Evolutionary conservation across 2,113 vertebrate genomes (phyloP), one percentile per base, ranked within the genome.

Genomic region (Entomyzon cyanotis): DNA sequence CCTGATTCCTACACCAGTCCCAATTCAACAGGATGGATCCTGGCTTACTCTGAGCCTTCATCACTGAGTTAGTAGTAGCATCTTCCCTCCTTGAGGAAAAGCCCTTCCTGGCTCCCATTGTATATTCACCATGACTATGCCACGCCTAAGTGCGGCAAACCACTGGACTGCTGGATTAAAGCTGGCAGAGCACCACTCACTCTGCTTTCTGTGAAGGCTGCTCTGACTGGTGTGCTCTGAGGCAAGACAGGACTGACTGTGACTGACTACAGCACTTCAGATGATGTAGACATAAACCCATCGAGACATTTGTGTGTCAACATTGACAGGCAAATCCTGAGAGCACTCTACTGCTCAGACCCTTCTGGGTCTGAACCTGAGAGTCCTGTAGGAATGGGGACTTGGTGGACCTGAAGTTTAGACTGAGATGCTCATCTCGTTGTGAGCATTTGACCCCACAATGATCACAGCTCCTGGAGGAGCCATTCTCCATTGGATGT

Each of bases 401-500:
- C 31, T 77, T 46, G 63, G 12, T 44, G 27, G 33, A 35, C 21
- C 19, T 63, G 30, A 73, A 27, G 18, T 60, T 88, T 64, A 46
- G 11, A 69, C 31, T 69, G 64, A 35, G 53, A 23, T 58, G 28
- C 31, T 94, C 46, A 46, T 65, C 8, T 91, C 1, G 0, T 50
- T n/a, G 13, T 14, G 25, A 70, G 11, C 18, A 15, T 24, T 84
- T 84, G 42, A 63, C 18, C 12, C 21, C 28, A 33, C 0, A 3
- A 52, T n/a, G 33, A 30, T 55, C 31, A 21, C 3, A 37, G 23
- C 30, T 47, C n/a, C n/a, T 67, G 41, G 20, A 80, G 44, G 46
- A 86, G 58, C 25, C 30, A 6, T 67, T 88, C 23, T 70, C 16
- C 15, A 17, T 8, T 47, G 55, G 19, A 4, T 0, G 0, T 80